Base-by-base conservation (phyloP, 2,888 invertebrate genomes). In the Agrochola lota region DNA sequence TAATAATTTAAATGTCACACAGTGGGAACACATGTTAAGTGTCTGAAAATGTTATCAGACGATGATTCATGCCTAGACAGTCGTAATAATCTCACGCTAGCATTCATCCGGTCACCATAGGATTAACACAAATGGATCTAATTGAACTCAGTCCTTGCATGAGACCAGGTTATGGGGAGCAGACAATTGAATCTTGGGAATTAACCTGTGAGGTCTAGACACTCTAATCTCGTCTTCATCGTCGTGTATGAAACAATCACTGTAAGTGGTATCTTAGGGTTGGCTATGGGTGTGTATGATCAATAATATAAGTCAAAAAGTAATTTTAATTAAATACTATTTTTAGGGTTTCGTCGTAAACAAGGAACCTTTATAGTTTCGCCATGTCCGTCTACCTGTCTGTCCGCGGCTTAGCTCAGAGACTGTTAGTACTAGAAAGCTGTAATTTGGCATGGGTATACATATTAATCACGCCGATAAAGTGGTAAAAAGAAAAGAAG, bases 121-220 rank as follows among this genome's bases (percentile, higher is more conserved):
- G 59, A 81, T 78, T 75, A 85, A 69, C 55, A 71, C 82, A 74
- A 87, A 80, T 82, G 67, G 67, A 49, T 59, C 68, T 83, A 87
- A 82, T 87, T 87, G 83, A 77, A 78, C 78, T 74, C 76, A 73
- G 71, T 68, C 7, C 62, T 63, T 59, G 26, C 30, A 30, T 23
- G 63, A 69, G 68, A 80, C 60, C 59, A 62, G 74, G 77, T 66
- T 84, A 83, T 78, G 64, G 52, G 30, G 40, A 49, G 57, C 52
- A 72, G 59, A 74, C 63, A 85, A 78, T 87, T 87, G 72, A 62
- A 73, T 85, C 69, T 49, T 52, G 55, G 63, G 60, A 72, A 81
- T 81, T 72, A 74, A 77, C 78, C 81, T 68, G 63, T 63, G 75
- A 75, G 77, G 69, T 76, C 73, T 77, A 78, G 80, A 84, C 68